These are phyloP conservation scores for Apaloderma vittatum DNA, from an alignment of 2,113 vertebrate species.

Conservation along the genomic window DNA sequence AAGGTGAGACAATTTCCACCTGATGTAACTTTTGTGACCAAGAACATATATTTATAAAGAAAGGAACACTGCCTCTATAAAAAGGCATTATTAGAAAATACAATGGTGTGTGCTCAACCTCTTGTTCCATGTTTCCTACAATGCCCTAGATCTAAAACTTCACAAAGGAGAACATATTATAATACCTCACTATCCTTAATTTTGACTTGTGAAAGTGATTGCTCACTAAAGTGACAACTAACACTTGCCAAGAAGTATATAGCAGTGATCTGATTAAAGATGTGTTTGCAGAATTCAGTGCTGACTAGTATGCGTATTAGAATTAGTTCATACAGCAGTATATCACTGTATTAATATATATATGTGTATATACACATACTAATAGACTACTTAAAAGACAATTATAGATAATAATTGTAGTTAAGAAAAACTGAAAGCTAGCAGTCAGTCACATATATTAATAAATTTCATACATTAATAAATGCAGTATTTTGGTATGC, in stretches of 20 bases:
- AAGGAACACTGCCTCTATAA: neutral
- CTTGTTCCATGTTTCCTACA: neutral
- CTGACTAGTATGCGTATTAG: neutral
- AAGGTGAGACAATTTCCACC: conserved; percentile 3
- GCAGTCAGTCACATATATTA: neutral
- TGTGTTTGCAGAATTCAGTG: neutral
- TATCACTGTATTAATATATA: neutral
- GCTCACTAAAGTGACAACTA: neutral
- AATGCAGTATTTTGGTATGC: neutral
- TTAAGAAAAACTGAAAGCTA: neutral
- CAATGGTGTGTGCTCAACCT: neutral
- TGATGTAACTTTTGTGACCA: conserved; percentile 12
- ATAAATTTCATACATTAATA: neutral
- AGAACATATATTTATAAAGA: conserved; percentile 16
- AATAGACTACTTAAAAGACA: neutral
- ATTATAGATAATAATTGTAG: neutral
- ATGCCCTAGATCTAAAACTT: conserved; percentile 19
- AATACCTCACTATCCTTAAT: neutral
- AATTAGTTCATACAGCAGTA: neutral
- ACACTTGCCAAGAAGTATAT: neutral
- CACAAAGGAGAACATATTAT: neutral
- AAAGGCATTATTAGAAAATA: neutral
- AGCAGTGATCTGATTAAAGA: neutral
- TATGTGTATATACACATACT: neutral
- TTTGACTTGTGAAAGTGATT: neutral